Evolutionary conservation across 2,888 invertebrate species (phyloP), one percentile per base, ranked within the genome.

Genomic region (Mimas tiliae): DNA sequence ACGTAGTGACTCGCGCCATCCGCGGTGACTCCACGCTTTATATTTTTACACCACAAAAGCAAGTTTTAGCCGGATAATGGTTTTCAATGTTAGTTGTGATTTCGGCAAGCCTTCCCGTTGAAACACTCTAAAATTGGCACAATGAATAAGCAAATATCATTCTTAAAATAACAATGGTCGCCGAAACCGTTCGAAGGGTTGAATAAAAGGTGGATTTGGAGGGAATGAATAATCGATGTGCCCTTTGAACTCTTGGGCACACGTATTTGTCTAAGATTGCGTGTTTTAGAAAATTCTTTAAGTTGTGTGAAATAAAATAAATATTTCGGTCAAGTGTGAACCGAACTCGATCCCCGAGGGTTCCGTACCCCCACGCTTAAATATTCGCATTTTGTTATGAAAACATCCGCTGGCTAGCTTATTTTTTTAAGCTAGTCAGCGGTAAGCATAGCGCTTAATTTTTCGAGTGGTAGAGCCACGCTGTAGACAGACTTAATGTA

Each of bases 1-100:
- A 71, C 51, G 70, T 67, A 71, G 79, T 83, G 85, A 85, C 76
- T 86, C 73, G 79, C 78, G 72, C 73, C 82, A 82, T 72, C 77
- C 74, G 76, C 80, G 77, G 79, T 85, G 87, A 86, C 78, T 86
- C 82, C 74, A 77, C 82, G 76, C 67, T 83, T 79, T 80, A 82
- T 79, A 72, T 72, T 74, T 74, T 74, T 74, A 62, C 53, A 69
- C 69, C 69, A 85, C 85, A 86, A 86, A 79, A 69, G 82, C 70
- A 79, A 84, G 73, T 84, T 82, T 77, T 69, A 73, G 72, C 71
- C 65, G 78, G 71, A 82, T 84, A 84, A 82, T 80, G 83, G 79
- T 82, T 83, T 85, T 83, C 80, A 77, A 77, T 74, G 77, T 74
- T 76, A 81, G 82, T 84, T 81, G 75, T 83, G 80, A 79, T 83